phyloP scores from a whole-genome alignment of 2,888 invertebrate genomes.

The Chironomus tentans region DNA sequence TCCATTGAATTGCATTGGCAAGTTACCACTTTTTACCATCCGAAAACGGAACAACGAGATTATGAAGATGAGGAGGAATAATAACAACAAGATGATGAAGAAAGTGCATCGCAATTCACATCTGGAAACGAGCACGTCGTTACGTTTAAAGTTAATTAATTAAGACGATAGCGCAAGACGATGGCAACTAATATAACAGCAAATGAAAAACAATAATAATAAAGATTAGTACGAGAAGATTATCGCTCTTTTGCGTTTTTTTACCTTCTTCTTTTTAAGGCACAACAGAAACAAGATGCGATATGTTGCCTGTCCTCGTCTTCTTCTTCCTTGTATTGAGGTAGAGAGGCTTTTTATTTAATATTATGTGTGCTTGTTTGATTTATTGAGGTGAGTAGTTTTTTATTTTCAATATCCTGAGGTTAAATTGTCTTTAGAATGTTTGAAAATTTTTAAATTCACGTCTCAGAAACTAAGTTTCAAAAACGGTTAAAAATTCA shows the following conservation, averaged over 20 bases:
- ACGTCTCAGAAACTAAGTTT: too few relatives aligned
- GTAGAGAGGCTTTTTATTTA: too few relatives aligned
- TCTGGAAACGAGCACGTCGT: constrained; percentile 19
- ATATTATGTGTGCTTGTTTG: too few relatives aligned
- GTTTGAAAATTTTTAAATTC: too few relatives aligned
- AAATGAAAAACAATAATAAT: constrained; percentile 5
- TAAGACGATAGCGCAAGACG: constrained; percentile 21
- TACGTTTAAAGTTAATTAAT: constrained; percentile 20
- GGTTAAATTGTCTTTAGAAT: too few relatives aligned
- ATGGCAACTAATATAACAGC: constrained; percentile 1
- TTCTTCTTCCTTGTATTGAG: neutral
- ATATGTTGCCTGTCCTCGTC: neutral
- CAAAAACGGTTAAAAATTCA: too few relatives aligned
- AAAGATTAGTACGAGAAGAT: constrained; percentile 15
- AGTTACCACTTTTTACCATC: neutral
- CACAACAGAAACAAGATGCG: neutral
- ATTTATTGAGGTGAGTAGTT: too few relatives aligned
- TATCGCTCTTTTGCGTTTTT: neutral
- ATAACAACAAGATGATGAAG: neutral
- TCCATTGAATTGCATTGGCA: neutral
- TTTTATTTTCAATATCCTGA: too few relatives aligned
- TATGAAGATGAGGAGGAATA: neutral
- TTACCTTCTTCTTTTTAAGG: too few relatives aligned
- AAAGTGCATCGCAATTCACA: constrained; percentile 16
- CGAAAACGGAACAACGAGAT: constrained; percentile 19